These are phyloP conservation scores for Podarcis muralis DNA, from an alignment of 2,113 vertebrate genomes.

Conservation along the genomic window DNA sequence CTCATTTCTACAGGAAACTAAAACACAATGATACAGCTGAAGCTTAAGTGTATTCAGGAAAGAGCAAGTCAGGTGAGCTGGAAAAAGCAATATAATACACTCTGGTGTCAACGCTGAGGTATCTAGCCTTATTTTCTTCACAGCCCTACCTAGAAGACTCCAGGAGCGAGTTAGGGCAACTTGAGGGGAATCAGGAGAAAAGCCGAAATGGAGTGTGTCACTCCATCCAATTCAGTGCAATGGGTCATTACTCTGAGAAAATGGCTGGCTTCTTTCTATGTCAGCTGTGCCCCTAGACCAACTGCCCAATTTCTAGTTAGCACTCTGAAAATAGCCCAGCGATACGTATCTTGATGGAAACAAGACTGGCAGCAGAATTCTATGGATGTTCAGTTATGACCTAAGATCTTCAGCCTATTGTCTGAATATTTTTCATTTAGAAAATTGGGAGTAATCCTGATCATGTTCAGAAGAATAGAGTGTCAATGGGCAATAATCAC, in stretches of 20 bases:
- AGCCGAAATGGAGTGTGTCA: no score
- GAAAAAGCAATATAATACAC: not conserved
- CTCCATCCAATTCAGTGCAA: not conserved
- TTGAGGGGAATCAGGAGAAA: slow-evolving; percentile 12
- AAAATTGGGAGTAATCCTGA: no score
- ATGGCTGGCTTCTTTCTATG: not conserved
- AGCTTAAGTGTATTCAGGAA: not conserved
- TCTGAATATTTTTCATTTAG: no score
- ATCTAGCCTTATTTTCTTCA: not conserved
- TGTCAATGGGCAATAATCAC: no score
- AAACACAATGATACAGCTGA: not conserved
- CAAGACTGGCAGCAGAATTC: not conserved
- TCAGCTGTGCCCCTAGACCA: not conserved
- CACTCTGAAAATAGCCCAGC: not conserved
- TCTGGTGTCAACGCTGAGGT: not conserved
- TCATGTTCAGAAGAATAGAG: no score
- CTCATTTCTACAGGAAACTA: slow-evolving; percentile 8
- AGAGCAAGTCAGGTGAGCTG: slow-evolving; percentile 13
- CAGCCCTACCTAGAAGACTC: slow-evolving; percentile 31
- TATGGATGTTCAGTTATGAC: no score
- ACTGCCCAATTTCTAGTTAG: not conserved
- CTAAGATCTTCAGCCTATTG: no score
- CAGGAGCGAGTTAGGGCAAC: slow-evolving; percentile 39
- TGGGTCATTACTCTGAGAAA: not conserved
- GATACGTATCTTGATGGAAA: not conserved